Base-by-base conservation (phyloP, 53 echinoderm and acorn worm species). In the Patiria pectinifera region DNA sequence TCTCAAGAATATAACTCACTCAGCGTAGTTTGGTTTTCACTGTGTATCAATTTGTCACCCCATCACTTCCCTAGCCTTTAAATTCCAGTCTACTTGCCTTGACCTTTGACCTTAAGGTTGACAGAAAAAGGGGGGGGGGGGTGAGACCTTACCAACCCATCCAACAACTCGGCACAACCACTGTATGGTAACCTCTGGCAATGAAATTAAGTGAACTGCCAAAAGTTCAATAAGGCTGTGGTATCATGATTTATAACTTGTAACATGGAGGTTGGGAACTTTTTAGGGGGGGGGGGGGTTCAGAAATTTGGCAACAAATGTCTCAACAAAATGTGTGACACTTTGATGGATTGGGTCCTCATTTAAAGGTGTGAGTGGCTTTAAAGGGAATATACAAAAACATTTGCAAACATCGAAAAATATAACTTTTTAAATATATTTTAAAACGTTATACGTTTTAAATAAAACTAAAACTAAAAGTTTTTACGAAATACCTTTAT, bases 41-140 rank as follows among this genome's bases (percentile, higher is more conserved):
- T 58, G 16, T 82, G 82, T 58, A 48, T 66, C 84, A 84, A 62
- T 84, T 89, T 63, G 48, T 79, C 89, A 80, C 35, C 35, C 25
- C 22, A 14, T 35, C 53, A 48, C 35, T 7, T 76, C 78, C 19
- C 70, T 3, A 24, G 78, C 16, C 3, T 60, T 44, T 89, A 89
- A 89, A 89, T 89, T 80, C 48, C 18, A 25, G 24, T 66, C 66
- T 80, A 89, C 81, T 89, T 89, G 69, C 24, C 22, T 19, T 62
- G 66, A 81, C 63, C 89, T 80, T 26, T 89, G 89, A 89, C 89
- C 24, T 80, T 43, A 2, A 35, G 25, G 84, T 84, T 83, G 61
- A 83, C 80, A 11, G 15, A 16, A 24, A 83, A 53, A 45, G 7
- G 19, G 45, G 35, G 35, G 35, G 35, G 35, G 35, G 35, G 45